Evolutionary conservation across 2,888 invertebrate genomes (phyloP), one percentile per base, ranked within the genome.

Genomic region (Acrobeloides nanus): DNA sequence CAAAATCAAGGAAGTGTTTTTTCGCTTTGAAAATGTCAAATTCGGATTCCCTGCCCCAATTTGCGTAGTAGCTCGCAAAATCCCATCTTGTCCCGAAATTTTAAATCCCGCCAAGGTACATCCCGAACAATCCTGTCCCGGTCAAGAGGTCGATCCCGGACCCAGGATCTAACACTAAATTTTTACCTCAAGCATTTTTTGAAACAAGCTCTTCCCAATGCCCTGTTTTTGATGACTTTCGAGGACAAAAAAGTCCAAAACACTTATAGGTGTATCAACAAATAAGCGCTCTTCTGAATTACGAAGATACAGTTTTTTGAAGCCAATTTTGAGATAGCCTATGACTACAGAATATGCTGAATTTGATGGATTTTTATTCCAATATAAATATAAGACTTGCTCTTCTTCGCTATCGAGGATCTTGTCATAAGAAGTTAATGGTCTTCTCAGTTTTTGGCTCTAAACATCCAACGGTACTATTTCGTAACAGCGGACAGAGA

Each of bases 171-270:
- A 35, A 35, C 20, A 15, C 1, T 15, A 23, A 10, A n/a, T 15
- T 17, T 8, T 51, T 27, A 87, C 88, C 74, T 81, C 71, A 8
- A 89, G 76, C 90, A 93, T 90, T 65, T 82, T 80, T 59, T 92
- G 86, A 76, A 87, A 93, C 12, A 95, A 78, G 52, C 80, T 76
- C 66, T 83, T 84, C 1, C 93, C 93, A 72, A 83, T 81, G 7
- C 93, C 93, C 74, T 81, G 81, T 44, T 92, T 82, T 76, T 92
- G 93, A 38, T 83, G 81, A 1, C 84, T 82, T 73, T 84, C 84
- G 66, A 86, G 76, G 20, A 95, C 82, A 76, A 85, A 95, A 78
- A 95, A 95, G 76, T 95, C 93, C 40, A 95, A 80, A 50, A 95
- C 82, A 75, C 92, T 92, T 21, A 87, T 79, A 6, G 59, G 55